Conservation (phyloP, 2,888 invertebrate species). For the Drosophila stalkeri region DNA sequence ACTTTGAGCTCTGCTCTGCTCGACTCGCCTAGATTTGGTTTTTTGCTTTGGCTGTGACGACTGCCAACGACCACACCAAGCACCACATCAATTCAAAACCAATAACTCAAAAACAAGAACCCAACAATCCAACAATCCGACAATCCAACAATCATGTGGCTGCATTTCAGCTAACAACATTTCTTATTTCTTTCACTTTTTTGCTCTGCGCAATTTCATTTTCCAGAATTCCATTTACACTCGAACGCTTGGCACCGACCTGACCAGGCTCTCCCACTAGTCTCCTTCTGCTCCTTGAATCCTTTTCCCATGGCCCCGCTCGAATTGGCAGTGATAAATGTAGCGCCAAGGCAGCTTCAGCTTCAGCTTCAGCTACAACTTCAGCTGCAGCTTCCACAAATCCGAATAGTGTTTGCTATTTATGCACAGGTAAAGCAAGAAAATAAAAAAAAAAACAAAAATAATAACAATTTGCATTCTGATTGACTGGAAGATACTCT, state of each 20-base stretch:
- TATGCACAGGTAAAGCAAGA: slow-evolving; percentile 65
- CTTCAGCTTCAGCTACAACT: slow-evolving; percentile 30
- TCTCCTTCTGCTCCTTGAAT: not conserved
- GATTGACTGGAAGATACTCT: slow-evolving; percentile 11
- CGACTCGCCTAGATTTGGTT: not conserved
- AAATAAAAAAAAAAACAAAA: not conserved
- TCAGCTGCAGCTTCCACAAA: slow-evolving; percentile 51
- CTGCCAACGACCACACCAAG: slow-evolving; percentile 27
- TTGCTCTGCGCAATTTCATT: slow-evolving; percentile 68
- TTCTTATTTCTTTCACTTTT: slow-evolving; percentile 30
- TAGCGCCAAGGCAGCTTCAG: slow-evolving; percentile 54
- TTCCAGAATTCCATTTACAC: slow-evolving; percentile 77
- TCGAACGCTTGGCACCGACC: slow-evolving; percentile 64
- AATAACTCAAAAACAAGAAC: slow-evolving; percentile 75
- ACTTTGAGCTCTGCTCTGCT: slow-evolving; percentile 32
- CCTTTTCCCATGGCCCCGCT: slow-evolving; percentile 20
- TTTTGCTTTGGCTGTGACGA: not conserved
- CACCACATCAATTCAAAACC: slow-evolving; percentile 73
- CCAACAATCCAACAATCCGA: slow-evolving; percentile 37
- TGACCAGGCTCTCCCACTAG: slow-evolving; percentile 4
- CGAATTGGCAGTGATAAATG: slow-evolving; percentile 79
- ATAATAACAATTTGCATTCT: no score
- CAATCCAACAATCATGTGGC: slow-evolving; percentile 63
- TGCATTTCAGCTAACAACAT: slow-evolving; percentile 66
- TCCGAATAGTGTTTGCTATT: slow-evolving; percentile 76